phyloP scores from a whole-genome alignment of 2,797 vertebrate species.

The Sebastes diploproa region DNA sequence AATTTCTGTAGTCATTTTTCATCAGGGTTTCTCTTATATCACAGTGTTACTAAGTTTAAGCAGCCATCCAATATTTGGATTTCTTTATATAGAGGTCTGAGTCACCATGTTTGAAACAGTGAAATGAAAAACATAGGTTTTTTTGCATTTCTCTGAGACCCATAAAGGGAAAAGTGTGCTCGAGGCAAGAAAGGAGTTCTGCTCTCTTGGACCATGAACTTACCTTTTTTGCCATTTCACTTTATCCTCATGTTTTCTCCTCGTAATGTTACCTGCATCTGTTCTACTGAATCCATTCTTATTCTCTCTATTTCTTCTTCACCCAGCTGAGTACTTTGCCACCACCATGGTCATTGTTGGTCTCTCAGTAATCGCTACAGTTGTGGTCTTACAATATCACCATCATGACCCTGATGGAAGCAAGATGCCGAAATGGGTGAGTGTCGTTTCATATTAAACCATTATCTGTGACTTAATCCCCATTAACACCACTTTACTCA shows the following conservation, averaged over 20 bases:
- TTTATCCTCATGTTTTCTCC: not conserved
- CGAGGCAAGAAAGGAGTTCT: not conserved
- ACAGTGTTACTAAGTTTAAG: constrained; percentile 9
- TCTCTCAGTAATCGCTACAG: constrained; percentile 83
- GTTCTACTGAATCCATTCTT: not conserved
- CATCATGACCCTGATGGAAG: constrained; percentile 82
- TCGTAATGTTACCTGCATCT: not conserved
- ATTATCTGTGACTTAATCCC: not conserved
- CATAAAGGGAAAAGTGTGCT: not conserved
- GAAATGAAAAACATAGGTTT: not conserved
- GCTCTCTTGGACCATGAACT: not conserved
- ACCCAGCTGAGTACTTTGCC: constrained; percentile 83
- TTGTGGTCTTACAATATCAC: constrained; percentile 83
- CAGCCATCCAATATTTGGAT: not conserved
- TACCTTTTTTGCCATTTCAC: not conserved
- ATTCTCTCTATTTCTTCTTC: not conserved
- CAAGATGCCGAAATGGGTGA: constrained; percentile 86
- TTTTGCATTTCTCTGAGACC: not conserved
- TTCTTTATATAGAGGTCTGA: constrained; percentile 2
- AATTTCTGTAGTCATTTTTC: constrained; percentile 14
- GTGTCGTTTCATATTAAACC: constrained; percentile 26
- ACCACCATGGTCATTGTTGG: constrained; percentile 85
- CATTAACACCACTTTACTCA: not conserved
- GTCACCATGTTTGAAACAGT: constrained; percentile 1
- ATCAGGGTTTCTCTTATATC: constrained; percentile 7